phyloP scores from a whole-genome alignment of 1,140 invertebrate species.

The Procambarus clarkii region DNA sequence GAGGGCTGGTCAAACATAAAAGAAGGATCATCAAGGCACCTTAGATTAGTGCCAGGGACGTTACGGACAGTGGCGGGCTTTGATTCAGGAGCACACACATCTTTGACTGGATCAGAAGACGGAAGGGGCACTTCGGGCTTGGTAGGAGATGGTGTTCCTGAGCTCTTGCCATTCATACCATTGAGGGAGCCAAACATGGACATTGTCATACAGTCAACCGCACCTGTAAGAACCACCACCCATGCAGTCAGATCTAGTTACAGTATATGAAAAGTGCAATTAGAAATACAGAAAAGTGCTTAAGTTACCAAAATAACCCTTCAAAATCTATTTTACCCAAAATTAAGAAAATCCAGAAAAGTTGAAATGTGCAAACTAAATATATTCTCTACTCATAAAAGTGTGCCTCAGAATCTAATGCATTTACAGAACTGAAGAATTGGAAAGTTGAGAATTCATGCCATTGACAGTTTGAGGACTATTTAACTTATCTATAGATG shows the following conservation, averaged over 20 bases:
- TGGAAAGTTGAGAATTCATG: neutral
- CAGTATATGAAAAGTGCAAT: slow-evolving; percentile 18
- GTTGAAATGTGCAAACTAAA: slow-evolving; percentile 2
- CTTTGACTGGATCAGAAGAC: slow-evolving; percentile 75
- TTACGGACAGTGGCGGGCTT: slow-evolving; percentile 74
- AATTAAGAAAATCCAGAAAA: neutral
- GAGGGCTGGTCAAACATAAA: slow-evolving; percentile 77
- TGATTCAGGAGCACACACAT: slow-evolving; percentile 49
- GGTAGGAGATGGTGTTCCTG: slow-evolving; percentile 72
- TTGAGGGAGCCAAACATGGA: slow-evolving; percentile 73
- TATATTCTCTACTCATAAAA: neutral
- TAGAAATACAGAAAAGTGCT: slow-evolving; percentile 18
- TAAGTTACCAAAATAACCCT: slow-evolving; percentile 36
- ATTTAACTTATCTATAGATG: slow-evolving; percentile 3
- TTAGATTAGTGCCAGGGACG: slow-evolving; percentile 78
- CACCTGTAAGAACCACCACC: slow-evolving; percentile 68
- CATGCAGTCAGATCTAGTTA: slow-evolving; percentile 57
- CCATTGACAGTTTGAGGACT: slow-evolving; percentile 9
- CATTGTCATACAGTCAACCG: slow-evolving; percentile 71
- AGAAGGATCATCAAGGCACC: slow-evolving; percentile 79
- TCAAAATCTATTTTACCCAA: neutral
- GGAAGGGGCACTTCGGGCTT: slow-evolving; percentile 69
- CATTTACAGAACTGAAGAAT: slow-evolving; percentile 7
- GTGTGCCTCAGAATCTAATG: neutral
- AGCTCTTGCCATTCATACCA: slow-evolving; percentile 72